A percentile compares a stretch with the other conserved stretches of the same genome.
phyloP scores from a whole-genome alignment of 2,888 invertebrate genomes.

The Athripsodes cinereus region DNA sequence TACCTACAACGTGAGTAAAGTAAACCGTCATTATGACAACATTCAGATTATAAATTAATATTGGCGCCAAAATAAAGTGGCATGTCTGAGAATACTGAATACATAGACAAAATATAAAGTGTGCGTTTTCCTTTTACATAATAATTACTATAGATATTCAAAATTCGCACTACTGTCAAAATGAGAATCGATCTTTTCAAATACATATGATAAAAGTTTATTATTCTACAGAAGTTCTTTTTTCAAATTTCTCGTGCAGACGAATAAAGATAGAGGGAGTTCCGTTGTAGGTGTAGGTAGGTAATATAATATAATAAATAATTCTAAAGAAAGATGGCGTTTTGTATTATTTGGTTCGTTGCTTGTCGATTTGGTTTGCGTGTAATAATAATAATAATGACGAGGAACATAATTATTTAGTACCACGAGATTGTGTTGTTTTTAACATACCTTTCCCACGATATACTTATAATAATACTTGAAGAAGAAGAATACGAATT shows the following conservation, averaged over 20 bases:
- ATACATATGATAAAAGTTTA: too few species aligned
- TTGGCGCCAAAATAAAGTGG: not conserved
- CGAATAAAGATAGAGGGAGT: too few species aligned
- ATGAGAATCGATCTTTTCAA: too few species aligned
- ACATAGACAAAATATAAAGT: not conserved
- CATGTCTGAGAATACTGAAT: not conserved
- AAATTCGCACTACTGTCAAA: too few species aligned
- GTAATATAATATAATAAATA: not conserved
- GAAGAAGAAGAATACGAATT: conserved; percentile 11
- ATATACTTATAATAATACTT: too few species aligned
- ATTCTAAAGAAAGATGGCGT: not conserved
- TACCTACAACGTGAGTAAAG: not conserved
- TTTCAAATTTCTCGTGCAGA: too few species aligned
- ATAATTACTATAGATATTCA: too few species aligned
- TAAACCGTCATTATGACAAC: not conserved
- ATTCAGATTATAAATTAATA: not conserved
- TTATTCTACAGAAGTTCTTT: too few species aligned
- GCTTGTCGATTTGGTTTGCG: not conserved
- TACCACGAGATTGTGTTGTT: not conserved
- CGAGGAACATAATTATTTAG: conserved; percentile 1
- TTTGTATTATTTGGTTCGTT: not conserved
- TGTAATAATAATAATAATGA: too few species aligned
- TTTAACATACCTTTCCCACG: conserved; percentile 21
- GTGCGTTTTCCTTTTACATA: too few species aligned
- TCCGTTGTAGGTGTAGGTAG: too few species aligned